phyloP scores from a whole-genome alignment of 2,113 vertebrate genomes.

The Vombatus ursinus region DNA sequence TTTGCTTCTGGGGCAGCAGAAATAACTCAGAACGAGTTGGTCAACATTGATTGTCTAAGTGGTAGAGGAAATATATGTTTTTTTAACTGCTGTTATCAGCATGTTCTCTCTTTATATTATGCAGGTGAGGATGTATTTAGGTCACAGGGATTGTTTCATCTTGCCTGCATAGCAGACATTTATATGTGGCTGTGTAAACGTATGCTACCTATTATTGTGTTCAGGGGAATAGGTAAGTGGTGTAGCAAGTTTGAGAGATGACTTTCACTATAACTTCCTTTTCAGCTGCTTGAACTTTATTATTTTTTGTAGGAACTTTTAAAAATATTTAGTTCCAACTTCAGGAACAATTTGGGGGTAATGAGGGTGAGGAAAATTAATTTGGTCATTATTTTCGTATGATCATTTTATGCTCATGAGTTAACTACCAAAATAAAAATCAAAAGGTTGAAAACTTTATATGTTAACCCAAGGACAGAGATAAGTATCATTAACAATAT shows the following conservation, averaged over 20 bases:
- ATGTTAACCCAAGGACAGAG: not conserved
- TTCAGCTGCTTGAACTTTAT: conserved; percentile 19
- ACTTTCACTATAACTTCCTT: conserved; percentile 61
- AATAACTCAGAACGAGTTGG: conserved; percentile 6
- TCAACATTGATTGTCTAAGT: conserved; percentile 20
- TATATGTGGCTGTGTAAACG: conserved; percentile 49
- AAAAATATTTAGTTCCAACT: conserved; percentile 16
- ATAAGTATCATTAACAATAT: not conserved
- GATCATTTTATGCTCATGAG: not conserved
- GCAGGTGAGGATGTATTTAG: conserved; percentile 12
- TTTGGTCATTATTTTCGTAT: not conserved
- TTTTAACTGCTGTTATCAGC: conserved; percentile 46
- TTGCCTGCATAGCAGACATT: conserved; percentile 36
- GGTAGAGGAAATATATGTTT: conserved; percentile 6
- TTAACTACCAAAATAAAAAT: not conserved
- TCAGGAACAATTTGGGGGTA: conserved; percentile 5
- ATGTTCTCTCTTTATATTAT: conserved; percentile 37
- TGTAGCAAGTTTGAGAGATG: conserved; percentile 55
- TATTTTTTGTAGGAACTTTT: conserved; percentile 40
- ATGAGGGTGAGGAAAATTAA: conserved; percentile 34
- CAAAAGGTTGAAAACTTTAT: not conserved
- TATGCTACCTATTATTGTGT: conserved; percentile 50
- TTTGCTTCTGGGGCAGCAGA: not conserved
- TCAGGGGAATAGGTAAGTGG: conserved; percentile 43
- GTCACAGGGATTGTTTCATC: conserved; percentile 31